Evolutionary conservation across 2,797 vertebrate genomes (phyloP).

Genomic region (Sebastes reedi): DNA sequence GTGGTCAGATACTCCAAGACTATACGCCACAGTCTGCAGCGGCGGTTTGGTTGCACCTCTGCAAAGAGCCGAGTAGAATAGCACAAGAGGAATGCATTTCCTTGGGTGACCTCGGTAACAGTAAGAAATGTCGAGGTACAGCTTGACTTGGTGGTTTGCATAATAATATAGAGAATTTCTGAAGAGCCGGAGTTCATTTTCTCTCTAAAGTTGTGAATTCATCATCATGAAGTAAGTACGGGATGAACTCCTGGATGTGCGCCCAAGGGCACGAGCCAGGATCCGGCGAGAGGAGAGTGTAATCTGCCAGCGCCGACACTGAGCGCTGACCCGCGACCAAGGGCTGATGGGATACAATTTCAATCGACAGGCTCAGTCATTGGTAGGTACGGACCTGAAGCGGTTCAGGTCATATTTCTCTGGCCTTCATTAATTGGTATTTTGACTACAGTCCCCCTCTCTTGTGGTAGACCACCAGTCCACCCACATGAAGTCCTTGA

Average conservation of each 20-base stretch:
- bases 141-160: constrained; percentile 43
- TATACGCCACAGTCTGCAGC: constrained; percentile 2
- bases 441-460: constrained; percentile 79
- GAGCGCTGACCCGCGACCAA: constrained; percentile 73
- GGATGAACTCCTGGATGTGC: constrained; percentile 65
- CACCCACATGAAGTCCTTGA: constrained; percentile 80
- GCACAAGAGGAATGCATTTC: constrained; percentile 17
- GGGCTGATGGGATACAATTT: constrained; percentile 80
- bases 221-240: constrained; percentile 50
- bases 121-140: constrained; percentile 20
- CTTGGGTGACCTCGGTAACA: neutral
- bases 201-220: constrained; percentile 60
- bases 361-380: constrained; percentile 73
- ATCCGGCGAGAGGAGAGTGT: constrained; percentile 64
- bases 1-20: constrained; percentile 44
- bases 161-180: constrained; percentile 50
- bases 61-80: constrained; percentile 8
- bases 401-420: constrained; percentile 76
- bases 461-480: constrained; percentile 74
- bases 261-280: constrained; percentile 67
- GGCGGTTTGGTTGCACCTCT: constrained; percentile 20
- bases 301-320: constrained; percentile 74
- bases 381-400: constrained; percentile 72
- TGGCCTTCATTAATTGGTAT: constrained; percentile 83
- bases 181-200: constrained; percentile 59